phyloP scores from a whole-genome alignment of 92 coral and sea anemone species.

The Phenganax stokvisi region DNA sequence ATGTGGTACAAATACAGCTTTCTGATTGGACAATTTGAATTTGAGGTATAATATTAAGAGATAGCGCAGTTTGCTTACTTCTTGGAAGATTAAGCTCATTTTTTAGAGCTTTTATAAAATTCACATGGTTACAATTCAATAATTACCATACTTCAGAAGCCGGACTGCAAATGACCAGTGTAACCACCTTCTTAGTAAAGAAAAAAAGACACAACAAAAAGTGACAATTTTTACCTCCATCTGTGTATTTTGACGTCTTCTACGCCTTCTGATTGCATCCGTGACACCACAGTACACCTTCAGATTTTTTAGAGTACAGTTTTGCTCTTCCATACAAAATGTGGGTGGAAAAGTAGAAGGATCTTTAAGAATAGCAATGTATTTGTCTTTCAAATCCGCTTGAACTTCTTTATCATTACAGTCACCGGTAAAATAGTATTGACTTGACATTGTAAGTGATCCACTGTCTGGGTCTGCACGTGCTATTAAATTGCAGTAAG shows the following conservation, averaged over 20 bases:
- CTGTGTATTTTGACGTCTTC: conserved; percentile 66
- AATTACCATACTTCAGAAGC: no score
- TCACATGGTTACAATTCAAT: no score
- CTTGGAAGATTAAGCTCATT: no score
- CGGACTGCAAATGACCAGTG: no score
- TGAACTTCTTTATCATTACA: conserved; percentile 71
- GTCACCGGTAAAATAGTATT: conserved; percentile 74
- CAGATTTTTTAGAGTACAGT: conserved; percentile 63
- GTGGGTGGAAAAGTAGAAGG: conserved; percentile 4
- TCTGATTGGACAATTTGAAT: no score
- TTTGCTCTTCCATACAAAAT: conserved; percentile 43
- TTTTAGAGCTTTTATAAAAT: no score
- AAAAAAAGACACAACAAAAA: background rate
- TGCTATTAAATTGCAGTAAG: conserved; percentile 37
- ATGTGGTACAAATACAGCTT: no score
- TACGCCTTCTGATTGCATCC: conserved; percentile 55
- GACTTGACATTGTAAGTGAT: conserved; percentile 32
- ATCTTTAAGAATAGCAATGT: conserved; percentile 41
- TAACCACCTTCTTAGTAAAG: background rate
- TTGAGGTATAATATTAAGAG: no score
- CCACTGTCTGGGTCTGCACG: conserved; percentile 69
- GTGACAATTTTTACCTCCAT: conserved; percentile 42
- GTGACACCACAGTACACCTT: conserved; percentile 80
- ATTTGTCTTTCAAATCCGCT: conserved; percentile 62
- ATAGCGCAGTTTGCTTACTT: no score